phyloP scores from a whole-genome alignment of 2,797 vertebrate species.

The Halcyon badia region DNA sequence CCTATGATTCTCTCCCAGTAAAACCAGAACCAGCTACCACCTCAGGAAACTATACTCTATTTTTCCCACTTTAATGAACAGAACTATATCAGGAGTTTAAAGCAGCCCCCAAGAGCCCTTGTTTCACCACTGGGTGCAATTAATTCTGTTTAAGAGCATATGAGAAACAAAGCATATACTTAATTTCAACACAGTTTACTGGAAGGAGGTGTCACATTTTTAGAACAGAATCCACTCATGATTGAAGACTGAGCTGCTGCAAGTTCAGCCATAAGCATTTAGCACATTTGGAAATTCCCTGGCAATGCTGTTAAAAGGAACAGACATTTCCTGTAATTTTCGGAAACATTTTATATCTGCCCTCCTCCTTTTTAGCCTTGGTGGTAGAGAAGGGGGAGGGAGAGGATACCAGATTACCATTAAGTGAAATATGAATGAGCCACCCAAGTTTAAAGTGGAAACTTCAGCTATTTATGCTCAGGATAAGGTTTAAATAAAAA shows the following conservation, averaged over 20 bases:
- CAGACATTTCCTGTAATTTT: conserved; percentile 74
- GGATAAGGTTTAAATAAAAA: background rate
- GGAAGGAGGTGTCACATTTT: conserved; percentile 20
- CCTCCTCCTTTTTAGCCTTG: conserved; percentile 11
- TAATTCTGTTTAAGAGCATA: background rate
- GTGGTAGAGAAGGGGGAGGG: conserved; percentile 16
- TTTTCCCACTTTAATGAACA: background rate
- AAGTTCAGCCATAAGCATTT: conserved; percentile 45
- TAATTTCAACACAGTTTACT: background rate
- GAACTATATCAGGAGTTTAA: background rate
- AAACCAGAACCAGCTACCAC: background rate
- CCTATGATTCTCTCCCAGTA: background rate
- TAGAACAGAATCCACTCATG: background rate
- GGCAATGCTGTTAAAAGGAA: conserved; percentile 61
- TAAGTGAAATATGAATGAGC: conserved; percentile 61
- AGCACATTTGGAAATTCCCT: conserved; percentile 70
- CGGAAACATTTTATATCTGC: conserved; percentile 51
- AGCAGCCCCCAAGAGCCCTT: background rate
- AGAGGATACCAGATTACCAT: conserved; percentile 12
- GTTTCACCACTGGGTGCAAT: background rate
- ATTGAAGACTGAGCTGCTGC: background rate
- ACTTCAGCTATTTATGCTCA: conserved; percentile 27
- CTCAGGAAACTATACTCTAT: background rate
- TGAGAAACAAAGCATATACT: background rate
- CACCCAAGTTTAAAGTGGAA: conserved; percentile 63